Base-by-base conservation (phyloP, 2,113 vertebrate species). In the Thunnus maccoyii region DNA sequence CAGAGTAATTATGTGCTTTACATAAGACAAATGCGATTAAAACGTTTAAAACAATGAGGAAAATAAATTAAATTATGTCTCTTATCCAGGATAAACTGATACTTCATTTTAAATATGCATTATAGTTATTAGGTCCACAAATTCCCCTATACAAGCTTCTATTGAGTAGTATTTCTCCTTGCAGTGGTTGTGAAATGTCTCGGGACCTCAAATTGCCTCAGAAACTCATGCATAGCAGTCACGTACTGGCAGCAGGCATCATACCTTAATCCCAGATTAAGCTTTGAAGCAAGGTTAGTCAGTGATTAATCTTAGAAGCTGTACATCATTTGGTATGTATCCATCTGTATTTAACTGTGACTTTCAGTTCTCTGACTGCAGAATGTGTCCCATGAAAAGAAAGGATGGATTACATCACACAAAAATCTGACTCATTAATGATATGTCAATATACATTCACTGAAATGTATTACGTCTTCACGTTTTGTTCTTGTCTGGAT, bases 221-320 rank as follows among this genome's bases (percentile, higher is more conserved):
- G 72, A 88, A 78, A 78, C 56, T 66, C 60, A 74, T 69, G 67
- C 80, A 62, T 17, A 69, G 70, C 64, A 58, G 74, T 87, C 72
- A 50, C 76, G 4, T 61, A 20, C 62, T 72, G 18, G 75, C 84
- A 83, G 82, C 66, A 74, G 54, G 22, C 60, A 74, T 79, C 74
- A 79, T 74, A 80, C 85, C 65, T 83, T 86, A 87, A 90, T 89
- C 83, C 83, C 69, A 86, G 86, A 86, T 83, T 82, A 87, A 57
- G 54, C 50, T 70, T 77, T 72, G 68, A 84, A 78, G 74, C 54
- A 84, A 86, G 54, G 82, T 87, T 83, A 81, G 57, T 85, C 36
- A n/a, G 64, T 65, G 80, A 88, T 85, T 79, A 64, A 85, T 83
- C 64, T 88, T 18, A 69, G 72, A 67, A 58, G 51, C 60, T 61